phyloP scores from a whole-genome alignment of 2,888 invertebrate species.

The Gymnocheta viridis region DNA sequence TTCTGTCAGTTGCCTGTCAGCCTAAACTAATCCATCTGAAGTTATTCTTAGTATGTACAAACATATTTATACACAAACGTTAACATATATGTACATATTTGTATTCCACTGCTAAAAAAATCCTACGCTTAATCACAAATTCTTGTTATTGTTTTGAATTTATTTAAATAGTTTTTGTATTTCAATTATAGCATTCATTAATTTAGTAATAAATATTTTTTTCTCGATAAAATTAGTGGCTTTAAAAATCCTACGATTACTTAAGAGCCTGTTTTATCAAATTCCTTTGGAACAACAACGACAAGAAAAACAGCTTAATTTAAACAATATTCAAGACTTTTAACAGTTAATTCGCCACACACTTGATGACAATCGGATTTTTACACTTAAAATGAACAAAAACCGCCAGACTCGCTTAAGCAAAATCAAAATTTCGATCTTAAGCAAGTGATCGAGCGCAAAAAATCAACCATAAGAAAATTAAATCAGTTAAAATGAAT shows the following conservation, averaged over 20 bases:
- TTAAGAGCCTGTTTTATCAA: not conserved
- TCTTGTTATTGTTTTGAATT: not conserved
- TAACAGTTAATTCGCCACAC: slow-evolving; percentile 45
- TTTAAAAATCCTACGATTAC: not conserved
- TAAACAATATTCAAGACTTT: slow-evolving; percentile 47
- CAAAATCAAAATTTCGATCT: slow-evolving; percentile 14
- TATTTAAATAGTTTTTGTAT: too few species aligned
- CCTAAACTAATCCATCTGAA: too few species aligned
- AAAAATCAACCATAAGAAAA: slow-evolving; percentile 46
- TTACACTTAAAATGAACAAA: slow-evolving; percentile 37
- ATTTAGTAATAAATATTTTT: slow-evolving; percentile 24
- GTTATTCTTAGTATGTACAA: too few species aligned
- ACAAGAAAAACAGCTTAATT: slow-evolving; percentile 56
- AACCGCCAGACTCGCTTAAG: not conserved
- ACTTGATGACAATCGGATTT: slow-evolving; percentile 54
- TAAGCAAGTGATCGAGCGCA: slow-evolving; percentile 15
- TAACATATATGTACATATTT: too few species aligned
- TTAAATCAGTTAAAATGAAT: slow-evolving; percentile 59
- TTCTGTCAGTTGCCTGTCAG: too few species aligned
- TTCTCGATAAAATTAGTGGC: not conserved
- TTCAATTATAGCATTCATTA: not conserved
- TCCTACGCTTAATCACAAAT: too few species aligned
- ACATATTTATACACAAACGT: too few species aligned
- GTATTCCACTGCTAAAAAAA: too few species aligned
- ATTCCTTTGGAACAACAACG: not conserved